These are phyloP conservation scores for Ianthella basta DNA, from an alignment of 37 sponge, comb jelly and placozoan species.

Conservation along the genomic window DNA sequence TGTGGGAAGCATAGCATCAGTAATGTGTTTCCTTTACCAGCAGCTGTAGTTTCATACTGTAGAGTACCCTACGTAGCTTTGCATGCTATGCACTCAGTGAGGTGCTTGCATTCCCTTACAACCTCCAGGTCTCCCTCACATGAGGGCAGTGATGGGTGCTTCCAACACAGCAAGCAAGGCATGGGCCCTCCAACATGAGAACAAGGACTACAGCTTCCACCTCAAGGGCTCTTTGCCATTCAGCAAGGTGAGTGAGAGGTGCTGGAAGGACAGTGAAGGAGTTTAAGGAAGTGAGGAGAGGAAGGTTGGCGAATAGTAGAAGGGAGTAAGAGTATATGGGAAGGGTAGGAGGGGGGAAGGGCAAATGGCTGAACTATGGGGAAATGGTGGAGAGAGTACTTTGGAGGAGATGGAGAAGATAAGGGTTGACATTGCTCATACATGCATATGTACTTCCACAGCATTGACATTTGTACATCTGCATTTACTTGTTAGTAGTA, in stretches of 20 bases:
- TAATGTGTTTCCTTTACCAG: too few relatives aligned
- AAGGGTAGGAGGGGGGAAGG: too few relatives aligned
- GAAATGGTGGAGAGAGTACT: background rate
- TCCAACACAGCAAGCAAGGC: constrained; percentile 45
- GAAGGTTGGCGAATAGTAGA: too few relatives aligned
- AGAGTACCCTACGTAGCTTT: background rate
- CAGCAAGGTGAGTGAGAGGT: constrained; percentile 46
- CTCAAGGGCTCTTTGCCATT: constrained; percentile 72
- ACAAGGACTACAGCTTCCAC: constrained; percentile 40
- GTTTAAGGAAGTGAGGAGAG: too few relatives aligned
- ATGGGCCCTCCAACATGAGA: constrained; percentile 46
- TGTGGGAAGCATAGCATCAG: too few relatives aligned
- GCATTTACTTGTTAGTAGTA: background rate
- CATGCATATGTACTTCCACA: too few relatives aligned
- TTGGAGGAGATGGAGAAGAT: background rate
- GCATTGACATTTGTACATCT: background rate
- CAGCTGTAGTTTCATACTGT: too few relatives aligned
- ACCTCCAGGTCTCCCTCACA: constrained; percentile 55
- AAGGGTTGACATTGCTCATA: too few relatives aligned
- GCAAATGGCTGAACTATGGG: background rate
- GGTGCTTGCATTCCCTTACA: constrained; percentile 23
- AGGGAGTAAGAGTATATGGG: too few relatives aligned
- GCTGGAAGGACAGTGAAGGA: too few relatives aligned
- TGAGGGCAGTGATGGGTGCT: constrained; percentile 57
- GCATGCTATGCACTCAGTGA: constrained; percentile 13